Evolutionary conservation across 2,888 invertebrate genomes (phyloP).

Genomic region (Ectemnius continuus): DNA sequence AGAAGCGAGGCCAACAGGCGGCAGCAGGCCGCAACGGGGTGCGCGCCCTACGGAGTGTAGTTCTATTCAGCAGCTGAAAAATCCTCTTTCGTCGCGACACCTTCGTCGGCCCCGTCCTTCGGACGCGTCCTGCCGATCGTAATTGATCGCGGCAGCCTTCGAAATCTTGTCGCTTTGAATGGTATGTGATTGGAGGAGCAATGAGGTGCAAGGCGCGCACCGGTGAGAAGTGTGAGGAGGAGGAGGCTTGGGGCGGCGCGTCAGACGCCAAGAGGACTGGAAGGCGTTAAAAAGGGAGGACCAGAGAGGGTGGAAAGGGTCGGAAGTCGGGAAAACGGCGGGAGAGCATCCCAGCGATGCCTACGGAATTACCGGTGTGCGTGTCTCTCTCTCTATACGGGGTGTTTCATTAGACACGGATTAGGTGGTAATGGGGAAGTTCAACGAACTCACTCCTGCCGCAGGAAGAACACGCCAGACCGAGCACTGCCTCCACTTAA

Average conservation of each 20-base stretch:
- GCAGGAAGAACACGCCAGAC: not conserved
- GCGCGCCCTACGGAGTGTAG: not conserved
- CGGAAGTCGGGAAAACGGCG: conserved; percentile 17
- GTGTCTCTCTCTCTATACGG: conserved; percentile 14
- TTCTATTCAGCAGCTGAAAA: conserved; percentile 34
- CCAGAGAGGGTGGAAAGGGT: conserved; percentile 32
- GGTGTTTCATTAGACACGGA: conserved; percentile 19
- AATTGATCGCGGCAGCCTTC: conserved; percentile 66
- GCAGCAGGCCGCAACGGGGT: conserved; percentile 10
- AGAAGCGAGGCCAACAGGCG: not conserved
- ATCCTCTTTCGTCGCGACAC: conserved; percentile 43
- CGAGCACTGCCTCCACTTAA: not conserved
- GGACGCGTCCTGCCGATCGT: conserved; percentile 49
- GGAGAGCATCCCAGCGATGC: conserved; percentile 17
- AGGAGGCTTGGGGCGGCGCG: not conserved
- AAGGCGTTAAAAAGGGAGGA: conserved; percentile 41
- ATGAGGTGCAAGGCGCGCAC: conserved; percentile 62
- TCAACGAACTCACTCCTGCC: conserved; percentile 7
- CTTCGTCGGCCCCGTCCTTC: conserved; percentile 28
- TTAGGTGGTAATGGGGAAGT: conserved; percentile 19
- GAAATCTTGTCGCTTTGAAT: conserved; percentile 69
- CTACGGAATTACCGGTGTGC: conserved; percentile 2
- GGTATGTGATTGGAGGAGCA: conserved; percentile 71
- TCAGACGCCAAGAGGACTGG: conserved; percentile 17
- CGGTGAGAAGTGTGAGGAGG: conserved; percentile 41